phyloP scores from a whole-genome alignment of 2,888 invertebrate species.

The Carabus problematicus region DNA sequence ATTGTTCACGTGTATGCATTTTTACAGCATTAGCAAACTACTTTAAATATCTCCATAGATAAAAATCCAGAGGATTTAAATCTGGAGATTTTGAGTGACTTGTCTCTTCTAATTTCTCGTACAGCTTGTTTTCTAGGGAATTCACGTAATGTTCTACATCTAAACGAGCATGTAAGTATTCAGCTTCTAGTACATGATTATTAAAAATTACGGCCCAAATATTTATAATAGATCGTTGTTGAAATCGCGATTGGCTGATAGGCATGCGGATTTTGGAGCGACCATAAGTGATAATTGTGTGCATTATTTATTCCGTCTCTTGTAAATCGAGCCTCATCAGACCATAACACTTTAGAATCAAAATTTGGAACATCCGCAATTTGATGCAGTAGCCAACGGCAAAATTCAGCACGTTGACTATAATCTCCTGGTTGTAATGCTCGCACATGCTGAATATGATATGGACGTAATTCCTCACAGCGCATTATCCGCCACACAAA shows the following conservation, averaged over 20 bases:
- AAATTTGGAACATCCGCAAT: conserved; percentile 1
- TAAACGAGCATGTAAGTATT: neutral
- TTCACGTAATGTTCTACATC: neutral
- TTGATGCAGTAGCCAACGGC: neutral
- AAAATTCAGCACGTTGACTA: too few species aligned
- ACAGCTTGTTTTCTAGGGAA: neutral
- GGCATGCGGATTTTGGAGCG: conserved; percentile 3
- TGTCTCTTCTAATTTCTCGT: conserved; percentile 2
- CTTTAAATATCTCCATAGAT: too few species aligned
- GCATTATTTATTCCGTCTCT: conserved; percentile 1
- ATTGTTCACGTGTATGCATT: too few species aligned
- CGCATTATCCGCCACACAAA: neutral
- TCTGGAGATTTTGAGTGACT: too few species aligned
- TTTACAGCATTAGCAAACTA: too few species aligned
- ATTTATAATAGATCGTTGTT: neutral
- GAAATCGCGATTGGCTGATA: neutral
- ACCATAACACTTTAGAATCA: neutral
- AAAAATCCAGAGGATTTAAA: too few species aligned
- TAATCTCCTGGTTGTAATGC: neutral
- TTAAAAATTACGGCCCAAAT: conserved; percentile 16
- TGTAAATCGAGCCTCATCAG: neutral
- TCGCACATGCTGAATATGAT: conserved; percentile 1
- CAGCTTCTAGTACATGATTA: conserved; percentile 4
- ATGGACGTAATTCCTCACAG: neutral
- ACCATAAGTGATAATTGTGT: neutral